Percentiles rank a stretch among this genome's conserved stretches.
These are phyloP conservation scores for Hypotaenidia okinawae DNA, from an alignment of 2,797 vertebrate genomes.

Conservation along the genomic window DNA sequence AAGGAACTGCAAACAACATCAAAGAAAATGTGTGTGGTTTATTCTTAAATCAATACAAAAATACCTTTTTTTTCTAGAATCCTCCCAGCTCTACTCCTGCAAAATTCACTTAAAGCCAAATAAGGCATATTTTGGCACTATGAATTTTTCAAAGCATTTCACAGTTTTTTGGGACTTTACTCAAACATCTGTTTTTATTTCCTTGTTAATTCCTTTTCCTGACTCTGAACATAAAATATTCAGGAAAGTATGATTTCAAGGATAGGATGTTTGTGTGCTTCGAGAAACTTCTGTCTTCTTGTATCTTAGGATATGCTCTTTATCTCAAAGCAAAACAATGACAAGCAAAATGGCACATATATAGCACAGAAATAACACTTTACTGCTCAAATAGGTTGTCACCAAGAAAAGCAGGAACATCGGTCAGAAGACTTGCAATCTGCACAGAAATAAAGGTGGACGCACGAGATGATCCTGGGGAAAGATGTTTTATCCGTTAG, in stretches of 20 bases:
- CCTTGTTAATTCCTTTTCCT: conserved; percentile 44
- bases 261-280: neutral
- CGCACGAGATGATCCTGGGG: neutral
- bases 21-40: conserved; percentile 42
- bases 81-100: neutral
- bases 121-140: neutral
- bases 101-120: conserved; percentile 28
- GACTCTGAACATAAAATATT: conserved; percentile 30
- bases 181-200: conserved; percentile 67
- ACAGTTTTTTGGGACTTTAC: conserved; percentile 20
- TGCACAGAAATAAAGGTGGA: neutral
- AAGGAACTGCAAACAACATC: conserved; percentile 6
- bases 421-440: neutral
- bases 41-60: neutral
- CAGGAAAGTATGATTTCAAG: conserved; percentile 35
- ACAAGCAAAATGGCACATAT: neutral
- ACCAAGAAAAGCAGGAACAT: neutral
- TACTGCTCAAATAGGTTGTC: neutral
- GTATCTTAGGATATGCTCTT: neutral
- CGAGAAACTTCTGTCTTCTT: neutral
- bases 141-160: conserved; percentile 26
- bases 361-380: neutral
- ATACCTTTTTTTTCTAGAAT: neutral
- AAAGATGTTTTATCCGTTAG: neutral
- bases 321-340: neutral